These are phyloP conservation scores for Drosophila mimica DNA, from an alignment of 2,888 invertebrate genomes.

Conservation along the genomic window DNA sequence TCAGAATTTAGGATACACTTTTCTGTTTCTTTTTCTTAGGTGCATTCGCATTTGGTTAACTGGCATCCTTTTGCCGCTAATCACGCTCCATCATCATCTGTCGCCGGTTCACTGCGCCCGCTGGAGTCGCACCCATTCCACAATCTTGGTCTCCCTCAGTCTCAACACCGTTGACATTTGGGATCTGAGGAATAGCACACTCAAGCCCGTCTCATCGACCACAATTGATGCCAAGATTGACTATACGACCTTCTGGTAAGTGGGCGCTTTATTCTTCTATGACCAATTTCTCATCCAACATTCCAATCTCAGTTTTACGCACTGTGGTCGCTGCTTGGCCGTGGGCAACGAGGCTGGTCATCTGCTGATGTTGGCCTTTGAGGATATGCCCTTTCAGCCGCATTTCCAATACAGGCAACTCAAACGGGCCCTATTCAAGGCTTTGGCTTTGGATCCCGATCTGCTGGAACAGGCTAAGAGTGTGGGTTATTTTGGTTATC, in stretches of 20 bases:
- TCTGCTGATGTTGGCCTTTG: slow-evolving; percentile 89
- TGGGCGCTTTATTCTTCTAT: neutral
- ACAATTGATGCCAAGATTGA: slow-evolving; percentile 67
- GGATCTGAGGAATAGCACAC: slow-evolving; percentile 91
- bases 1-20: too few species aligned
- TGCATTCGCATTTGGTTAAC: slow-evolving; percentile 91
- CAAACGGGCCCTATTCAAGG: slow-evolving; percentile 88
- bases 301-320: slow-evolving; percentile 86
- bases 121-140: slow-evolving; percentile 91
- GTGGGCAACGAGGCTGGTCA: slow-evolving; percentile 89
- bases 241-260: slow-evolving; percentile 77
- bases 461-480: slow-evolving; percentile 88
- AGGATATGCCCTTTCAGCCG: slow-evolving; percentile 91
- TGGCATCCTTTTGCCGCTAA: slow-evolving; percentile 88
- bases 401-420: slow-evolving; percentile 89
- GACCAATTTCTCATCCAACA: neutral
- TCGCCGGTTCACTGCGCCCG: slow-evolving; percentile 87
- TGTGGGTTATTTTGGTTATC: slow-evolving; percentile 84
- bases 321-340: slow-evolving; percentile 89
- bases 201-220: slow-evolving; percentile 86
- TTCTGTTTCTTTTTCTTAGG: slow-evolving; percentile 56
- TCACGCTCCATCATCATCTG: slow-evolving; percentile 86
- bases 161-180: slow-evolving; percentile 90
- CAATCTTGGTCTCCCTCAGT: slow-evolving; percentile 89
- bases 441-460: slow-evolving; percentile 88